Base-by-base conservation (phyloP, 2,888 invertebrate species). In the Tethea ocularis region DNA sequence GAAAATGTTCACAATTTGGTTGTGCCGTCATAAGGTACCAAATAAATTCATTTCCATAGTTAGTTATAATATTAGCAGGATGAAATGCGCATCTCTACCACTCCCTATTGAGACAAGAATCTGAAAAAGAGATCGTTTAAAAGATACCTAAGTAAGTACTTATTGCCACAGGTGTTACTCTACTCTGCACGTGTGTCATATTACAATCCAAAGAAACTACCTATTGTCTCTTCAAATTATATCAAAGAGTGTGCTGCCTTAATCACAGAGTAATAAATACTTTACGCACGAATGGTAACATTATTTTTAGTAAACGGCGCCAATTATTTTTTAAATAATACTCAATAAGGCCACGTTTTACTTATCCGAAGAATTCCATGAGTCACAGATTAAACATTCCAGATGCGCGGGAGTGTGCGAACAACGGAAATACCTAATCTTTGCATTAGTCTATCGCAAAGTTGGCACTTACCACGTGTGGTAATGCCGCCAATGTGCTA, bases 341-440 rank as follows among this genome's bases (percentile, higher is more conserved):
- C 20, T 54, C 36, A 22, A 54, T 36, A 33, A 54, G 33, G 46
- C 17, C 46, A 46, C 38, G 59, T 57, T 66, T 69, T 69, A 66
- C 71, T 62, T 67, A 70, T 65, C 68, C 63, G 59, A 72, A 72
- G 69, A 69, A 74, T 72, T 71, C 60, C 69, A 72, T 82, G 83
- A 78, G 71, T 83, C 82, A 82, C 66, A 72, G 75, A 75, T 71
- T 66, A 75, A 78, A 66, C 66, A 74, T 77, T 71, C 78, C 75
- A 87, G 83, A 80, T 80, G 87, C 82, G 85, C 82, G 83, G 80
- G 83, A 84, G 82, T 72, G 64, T 68, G 69, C 66, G 67, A 57
- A 62, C 64, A 70, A 78, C 91, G 92, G 92, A 92, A 92, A 91
- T 89, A 80, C 89, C 90, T 90, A 90, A 92, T 92, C 91, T 91